Evolutionary conservation across 2,113 vertebrate species (phyloP).

Genomic region (Jacana jacana): DNA sequence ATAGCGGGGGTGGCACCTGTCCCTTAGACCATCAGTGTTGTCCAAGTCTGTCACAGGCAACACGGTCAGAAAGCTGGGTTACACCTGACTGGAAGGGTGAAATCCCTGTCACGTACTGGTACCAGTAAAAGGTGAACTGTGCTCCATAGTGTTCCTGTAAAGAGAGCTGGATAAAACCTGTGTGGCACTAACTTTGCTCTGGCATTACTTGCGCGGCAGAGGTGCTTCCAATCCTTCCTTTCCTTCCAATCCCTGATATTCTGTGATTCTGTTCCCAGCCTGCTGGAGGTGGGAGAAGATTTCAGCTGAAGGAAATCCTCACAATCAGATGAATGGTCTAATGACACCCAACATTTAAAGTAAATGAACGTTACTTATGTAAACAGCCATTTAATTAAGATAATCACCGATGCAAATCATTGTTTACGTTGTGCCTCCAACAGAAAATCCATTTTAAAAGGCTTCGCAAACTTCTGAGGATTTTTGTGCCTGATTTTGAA

Average conservation of each 20-base stretch:
- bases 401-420: constrained; percentile 65
- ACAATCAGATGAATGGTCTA: constrained; percentile 45
- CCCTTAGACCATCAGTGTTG: background rate
- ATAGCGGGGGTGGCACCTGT: background rate
- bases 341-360: constrained; percentile 48
- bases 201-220: background rate
- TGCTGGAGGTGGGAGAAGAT: constrained; percentile 10
- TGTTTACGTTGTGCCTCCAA: constrained; percentile 43
- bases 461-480: background rate
- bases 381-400: constrained; percentile 70
- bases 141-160: background rate
- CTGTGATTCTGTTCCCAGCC: background rate
- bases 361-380: constrained; percentile 56
- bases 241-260: too few species aligned
- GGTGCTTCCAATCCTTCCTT: too few species aligned
- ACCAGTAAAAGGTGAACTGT: background rate
- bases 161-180: background rate
- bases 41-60: background rate
- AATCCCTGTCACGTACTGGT: background rate
- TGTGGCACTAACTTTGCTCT: background rate
- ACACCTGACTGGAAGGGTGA: background rate
- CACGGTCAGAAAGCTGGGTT: background rate
- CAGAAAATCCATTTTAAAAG: constrained; percentile 39
- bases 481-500: background rate
- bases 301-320: constrained; percentile 32